These are phyloP conservation scores for Patiria miniata DNA, from an alignment of 35 echinoderm and acorn worm species.

Conservation along the genomic window DNA sequence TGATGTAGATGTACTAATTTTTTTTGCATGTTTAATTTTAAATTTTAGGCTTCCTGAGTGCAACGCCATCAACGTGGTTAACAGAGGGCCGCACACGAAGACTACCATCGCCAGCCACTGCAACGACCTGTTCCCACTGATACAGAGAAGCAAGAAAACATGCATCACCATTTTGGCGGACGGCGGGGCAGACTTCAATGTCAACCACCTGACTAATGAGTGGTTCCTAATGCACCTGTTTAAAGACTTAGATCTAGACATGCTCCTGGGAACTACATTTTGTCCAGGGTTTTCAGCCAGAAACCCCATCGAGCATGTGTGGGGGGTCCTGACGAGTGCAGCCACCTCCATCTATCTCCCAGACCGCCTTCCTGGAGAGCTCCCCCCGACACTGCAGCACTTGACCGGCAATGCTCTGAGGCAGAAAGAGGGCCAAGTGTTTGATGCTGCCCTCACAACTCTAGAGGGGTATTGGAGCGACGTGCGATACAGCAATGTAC, in stretches of 20 bases:
- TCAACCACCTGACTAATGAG: constrained; percentile 45
- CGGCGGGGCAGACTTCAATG: constrained; percentile 61
- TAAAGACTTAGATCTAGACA: constrained; percentile 7
- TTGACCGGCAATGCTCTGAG: background rate
- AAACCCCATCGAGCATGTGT: constrained; percentile 49
- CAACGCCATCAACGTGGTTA: too few relatives aligned
- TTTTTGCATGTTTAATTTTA: too few relatives aligned
- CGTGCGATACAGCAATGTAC: background rate
- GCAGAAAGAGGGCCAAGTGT: constrained; percentile 34
- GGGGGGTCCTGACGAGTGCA: constrained; percentile 33
- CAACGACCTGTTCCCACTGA: too few relatives aligned
- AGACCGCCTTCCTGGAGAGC: constrained; percentile 37
- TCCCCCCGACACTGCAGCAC: background rate
- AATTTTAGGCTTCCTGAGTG: too few relatives aligned
- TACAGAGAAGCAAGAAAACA: too few relatives aligned
- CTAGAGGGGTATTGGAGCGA: constrained; percentile 24
- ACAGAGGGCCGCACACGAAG: too few relatives aligned
- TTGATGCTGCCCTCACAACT: constrained; percentile 36
- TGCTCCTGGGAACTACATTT: constrained; percentile 23
- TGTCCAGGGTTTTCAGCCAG: constrained; percentile 47
- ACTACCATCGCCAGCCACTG: too few relatives aligned
- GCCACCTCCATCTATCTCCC: constrained; percentile 19
- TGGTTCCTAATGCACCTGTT: constrained; percentile 35
- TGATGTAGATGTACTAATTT: too few relatives aligned
- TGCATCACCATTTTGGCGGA: constrained; percentile 6